Evolutionary conservation across 2,113 vertebrate genomes (phyloP), one percentile per base, ranked within the genome.

Genomic region (Carollia perspicillata): DNA sequence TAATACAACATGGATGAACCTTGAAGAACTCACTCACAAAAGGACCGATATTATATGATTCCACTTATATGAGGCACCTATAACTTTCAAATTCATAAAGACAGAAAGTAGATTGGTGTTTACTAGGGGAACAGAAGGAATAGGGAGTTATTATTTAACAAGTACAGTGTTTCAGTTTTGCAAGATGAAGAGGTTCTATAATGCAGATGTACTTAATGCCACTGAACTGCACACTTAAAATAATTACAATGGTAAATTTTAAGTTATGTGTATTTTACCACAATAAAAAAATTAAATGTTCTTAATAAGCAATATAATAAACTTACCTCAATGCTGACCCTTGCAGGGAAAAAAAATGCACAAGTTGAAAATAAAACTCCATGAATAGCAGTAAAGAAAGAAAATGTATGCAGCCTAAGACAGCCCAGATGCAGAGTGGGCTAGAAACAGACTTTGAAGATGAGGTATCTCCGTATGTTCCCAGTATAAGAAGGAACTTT

Each of bases 361-460:
- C 72, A 97, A 98, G 53, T 98, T 99, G 97, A 98, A 99, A 98
- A 97, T 98, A 90, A 99, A 99, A 96, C 98, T 99, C 66, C 97
- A 97, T 93, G 98, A 99, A 96, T 99, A 99, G 97, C 98, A 99
- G 88, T 98, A 98, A 1, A 98, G n/a, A 99, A 18, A 98, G 99
- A 93, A 99, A 99, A 96, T 98, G 98, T 85, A 98, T 99, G 81
- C 98, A 99, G 95, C 98, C 99, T 81, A 99, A 99, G 95, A 98
- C 99, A 87, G 98, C 98, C 30, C 98, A 98, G 97, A 98, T 99
- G 68, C 99, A 99, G 98, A 98, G 98, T 7, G 98, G 98, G 94
- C 97, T 99, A 75, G 99, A 99, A 97, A 98, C 98, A 95, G 98
- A 89, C 98, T 98, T 99, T 68, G 97, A 98, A 97, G 98, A 99